Conservation (phyloP, 1,140 invertebrate species). For the Aphelinus atriplicis region DNA sequence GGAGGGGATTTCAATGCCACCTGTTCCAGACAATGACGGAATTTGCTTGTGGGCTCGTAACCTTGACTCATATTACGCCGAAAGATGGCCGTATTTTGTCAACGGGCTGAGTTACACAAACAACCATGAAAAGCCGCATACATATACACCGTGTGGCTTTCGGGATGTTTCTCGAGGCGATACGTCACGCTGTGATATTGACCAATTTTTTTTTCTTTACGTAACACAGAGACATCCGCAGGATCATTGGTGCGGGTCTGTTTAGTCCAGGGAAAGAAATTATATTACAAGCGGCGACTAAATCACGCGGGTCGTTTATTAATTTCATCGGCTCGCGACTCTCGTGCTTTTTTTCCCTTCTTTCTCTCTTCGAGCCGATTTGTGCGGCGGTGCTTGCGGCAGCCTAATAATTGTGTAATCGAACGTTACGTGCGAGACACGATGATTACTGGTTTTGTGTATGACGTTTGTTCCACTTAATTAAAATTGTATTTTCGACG, state of each 20-base stretch:
- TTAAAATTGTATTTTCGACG: background rate
- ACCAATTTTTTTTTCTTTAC: too few species aligned
- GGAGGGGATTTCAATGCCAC: background rate
- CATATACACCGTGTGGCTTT: slow-evolving; percentile 1
- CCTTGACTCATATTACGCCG: slow-evolving; percentile 28
- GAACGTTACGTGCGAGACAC: background rate
- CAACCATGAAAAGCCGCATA: background rate
- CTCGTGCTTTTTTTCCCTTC: background rate
- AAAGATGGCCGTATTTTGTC: slow-evolving; percentile 24
- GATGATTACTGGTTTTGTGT: background rate
- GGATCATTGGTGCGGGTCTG: too few species aligned
- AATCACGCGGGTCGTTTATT: too few species aligned
- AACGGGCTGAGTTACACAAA: slow-evolving; percentile 19
- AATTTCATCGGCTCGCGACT: too few species aligned
- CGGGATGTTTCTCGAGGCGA: too few species aligned
- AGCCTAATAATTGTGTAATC: background rate
- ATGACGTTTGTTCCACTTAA: slow-evolving; percentile 5
- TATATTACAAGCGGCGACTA: too few species aligned
- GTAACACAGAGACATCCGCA: too few species aligned
- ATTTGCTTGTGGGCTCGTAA: slow-evolving; percentile 9
- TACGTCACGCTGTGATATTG: too few species aligned
- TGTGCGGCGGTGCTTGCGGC: background rate
- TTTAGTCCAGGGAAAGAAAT: too few species aligned
- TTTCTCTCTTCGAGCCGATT: background rate
- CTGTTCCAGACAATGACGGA: slow-evolving; percentile 2